phyloP scores from a whole-genome alignment of 2,113 vertebrate genomes.

The Corydoras sp. region DNA sequence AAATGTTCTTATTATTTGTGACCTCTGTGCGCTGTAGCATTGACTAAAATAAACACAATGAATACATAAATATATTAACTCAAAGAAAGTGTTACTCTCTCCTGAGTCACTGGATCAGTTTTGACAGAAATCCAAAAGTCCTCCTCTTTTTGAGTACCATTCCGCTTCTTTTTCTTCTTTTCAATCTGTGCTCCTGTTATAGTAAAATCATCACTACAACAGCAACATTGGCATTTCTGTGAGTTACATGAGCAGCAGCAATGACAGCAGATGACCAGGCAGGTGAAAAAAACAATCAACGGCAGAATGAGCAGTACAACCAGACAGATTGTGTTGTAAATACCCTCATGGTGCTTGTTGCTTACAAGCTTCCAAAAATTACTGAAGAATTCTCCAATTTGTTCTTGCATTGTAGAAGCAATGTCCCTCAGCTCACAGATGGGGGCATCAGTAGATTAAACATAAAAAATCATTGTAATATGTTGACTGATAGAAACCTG shows the following conservation, averaged over 20 bases:
- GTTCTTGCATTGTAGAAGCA: constrained; percentile 58
- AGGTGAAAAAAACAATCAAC: constrained; percentile 64
- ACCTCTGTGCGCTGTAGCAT: too few species aligned
- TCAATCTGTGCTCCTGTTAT: constrained; percentile 44
- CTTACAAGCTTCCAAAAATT: constrained; percentile 70
- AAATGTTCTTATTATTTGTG: too few species aligned
- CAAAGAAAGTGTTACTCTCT: constrained; percentile 56
- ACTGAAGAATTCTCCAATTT: constrained; percentile 72
- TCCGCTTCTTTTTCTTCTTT: constrained; percentile 66
- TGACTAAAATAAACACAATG: too few species aligned
- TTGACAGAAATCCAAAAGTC: constrained; percentile 95
- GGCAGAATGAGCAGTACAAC: constrained; percentile 77
- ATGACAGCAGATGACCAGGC: constrained; percentile 82
- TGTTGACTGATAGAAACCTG: neutral
- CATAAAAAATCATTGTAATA: neutral
- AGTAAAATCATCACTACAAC: constrained; percentile 18
- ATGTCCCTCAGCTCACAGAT: neutral
- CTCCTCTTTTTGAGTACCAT: constrained; percentile 60
- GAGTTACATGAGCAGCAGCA: constrained; percentile 77
- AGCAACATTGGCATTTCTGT: constrained; percentile 49
- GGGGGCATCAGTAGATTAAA: constrained; percentile 14
- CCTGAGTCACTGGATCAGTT: constrained; percentile 74
- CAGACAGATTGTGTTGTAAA: constrained; percentile 85
- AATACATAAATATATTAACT: too few species aligned
- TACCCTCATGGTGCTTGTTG: constrained; percentile 77